Evolutionary conservation across 2,888 invertebrate genomes (phyloP).

Genomic region (Andrena marginata): DNA sequence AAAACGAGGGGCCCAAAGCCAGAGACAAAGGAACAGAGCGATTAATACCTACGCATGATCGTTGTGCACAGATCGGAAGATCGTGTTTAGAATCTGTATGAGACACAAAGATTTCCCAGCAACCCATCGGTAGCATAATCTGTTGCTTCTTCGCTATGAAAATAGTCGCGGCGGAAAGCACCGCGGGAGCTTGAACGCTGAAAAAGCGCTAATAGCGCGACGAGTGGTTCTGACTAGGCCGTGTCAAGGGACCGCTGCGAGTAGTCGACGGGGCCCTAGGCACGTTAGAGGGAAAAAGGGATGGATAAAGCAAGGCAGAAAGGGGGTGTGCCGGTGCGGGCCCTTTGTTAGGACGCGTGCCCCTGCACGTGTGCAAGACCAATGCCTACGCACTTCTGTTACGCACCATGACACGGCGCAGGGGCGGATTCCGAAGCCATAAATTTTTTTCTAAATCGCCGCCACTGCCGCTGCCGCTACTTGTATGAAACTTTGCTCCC

Average conservation of each 20-base stretch:
- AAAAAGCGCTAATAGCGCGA: slow-evolving; percentile 67
- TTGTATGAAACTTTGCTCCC: slow-evolving; percentile 12
- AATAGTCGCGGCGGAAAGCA: slow-evolving; percentile 50
- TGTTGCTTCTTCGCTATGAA: slow-evolving; percentile 43
- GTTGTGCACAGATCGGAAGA: too few species aligned
- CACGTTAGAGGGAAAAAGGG: slow-evolving; percentile 62
- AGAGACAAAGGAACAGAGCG: too few species aligned
- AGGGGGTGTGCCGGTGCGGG: slow-evolving; percentile 81
- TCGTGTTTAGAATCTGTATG: too few species aligned
- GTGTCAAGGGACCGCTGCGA: slow-evolving; percentile 49
- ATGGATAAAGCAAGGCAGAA: slow-evolving; percentile 64
- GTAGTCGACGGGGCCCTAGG: slow-evolving; percentile 52
- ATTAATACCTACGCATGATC: too few species aligned
- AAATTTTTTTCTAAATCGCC: slow-evolving; percentile 52
- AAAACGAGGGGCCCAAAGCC: too few species aligned
- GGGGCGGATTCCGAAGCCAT: slow-evolving; percentile 61
- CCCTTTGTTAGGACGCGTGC: slow-evolving; percentile 84
- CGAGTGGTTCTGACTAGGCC: slow-evolving; percentile 55
- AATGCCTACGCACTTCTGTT: slow-evolving; percentile 82
- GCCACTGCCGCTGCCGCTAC: not conserved
- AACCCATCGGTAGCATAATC: slow-evolving; percentile 27
- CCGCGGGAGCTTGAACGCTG: slow-evolving; percentile 54
- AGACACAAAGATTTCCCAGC: too few species aligned
- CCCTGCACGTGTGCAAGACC: slow-evolving; percentile 84
- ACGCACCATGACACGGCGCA: slow-evolving; percentile 59